phyloP scores from a whole-genome alignment of 1,140 invertebrate genomes.

The Pogonomyrmex californicus region DNA sequence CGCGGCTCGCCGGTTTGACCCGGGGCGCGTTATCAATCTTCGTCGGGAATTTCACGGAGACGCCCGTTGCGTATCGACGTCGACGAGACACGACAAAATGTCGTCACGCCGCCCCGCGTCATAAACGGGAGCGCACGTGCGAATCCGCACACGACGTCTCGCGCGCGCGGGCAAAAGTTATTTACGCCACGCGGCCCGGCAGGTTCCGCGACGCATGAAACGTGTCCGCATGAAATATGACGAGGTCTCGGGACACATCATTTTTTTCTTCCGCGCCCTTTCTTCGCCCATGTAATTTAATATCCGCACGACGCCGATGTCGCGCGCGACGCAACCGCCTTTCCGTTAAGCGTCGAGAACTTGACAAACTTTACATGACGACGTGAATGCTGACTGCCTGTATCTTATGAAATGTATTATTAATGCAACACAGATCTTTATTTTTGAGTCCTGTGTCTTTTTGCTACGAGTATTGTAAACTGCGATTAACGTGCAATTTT shows the following conservation, averaged over 20 bases:
- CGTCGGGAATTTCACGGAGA: constrained; percentile 52
- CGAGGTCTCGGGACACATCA: constrained; percentile 43
- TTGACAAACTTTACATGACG: constrained; percentile 49
- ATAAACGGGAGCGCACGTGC: constrained; percentile 50
- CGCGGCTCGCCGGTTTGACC: background rate
- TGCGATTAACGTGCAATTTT: background rate
- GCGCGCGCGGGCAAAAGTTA: constrained; percentile 37
- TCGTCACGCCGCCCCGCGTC: constrained; percentile 32
- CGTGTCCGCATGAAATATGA: constrained; percentile 67
- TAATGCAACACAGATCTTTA: constrained; percentile 12
- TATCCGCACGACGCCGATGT: constrained; percentile 44
- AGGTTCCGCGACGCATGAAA: constrained; percentile 72
- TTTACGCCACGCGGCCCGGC: constrained; percentile 55
- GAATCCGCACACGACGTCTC: constrained; percentile 9
- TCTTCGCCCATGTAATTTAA: constrained; percentile 64
- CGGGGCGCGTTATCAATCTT: constrained; percentile 50
- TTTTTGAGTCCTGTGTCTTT: background rate
- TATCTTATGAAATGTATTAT: constrained; percentile 15
- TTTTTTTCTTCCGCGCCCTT: constrained; percentile 25
- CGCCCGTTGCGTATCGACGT: constrained; percentile 29
- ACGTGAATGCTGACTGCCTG: too few species aligned
- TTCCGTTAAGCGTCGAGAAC: constrained; percentile 41
- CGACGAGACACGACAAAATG: constrained; percentile 52
- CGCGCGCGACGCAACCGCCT: background rate
- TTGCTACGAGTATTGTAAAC: background rate